phyloP scores from a whole-genome alignment of 2,797 vertebrate species.

The Spondyliosoma cantharus region DNA sequence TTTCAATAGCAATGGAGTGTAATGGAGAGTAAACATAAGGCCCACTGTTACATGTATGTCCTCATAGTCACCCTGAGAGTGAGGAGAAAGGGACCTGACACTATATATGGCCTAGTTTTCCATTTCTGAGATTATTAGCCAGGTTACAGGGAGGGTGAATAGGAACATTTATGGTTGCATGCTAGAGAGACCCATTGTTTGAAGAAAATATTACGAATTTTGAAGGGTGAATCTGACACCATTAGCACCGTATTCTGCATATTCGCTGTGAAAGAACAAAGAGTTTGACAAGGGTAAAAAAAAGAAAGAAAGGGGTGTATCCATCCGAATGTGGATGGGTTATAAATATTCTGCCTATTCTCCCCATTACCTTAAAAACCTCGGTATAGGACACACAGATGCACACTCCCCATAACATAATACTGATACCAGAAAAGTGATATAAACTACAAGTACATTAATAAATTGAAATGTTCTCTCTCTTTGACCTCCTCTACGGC shows the following conservation, averaged over 20 bases:
- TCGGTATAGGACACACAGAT: neutral
- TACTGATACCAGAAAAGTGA: neutral
- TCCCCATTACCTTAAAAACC: neutral
- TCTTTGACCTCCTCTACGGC: slow-evolving; percentile 51
- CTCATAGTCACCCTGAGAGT: neutral
- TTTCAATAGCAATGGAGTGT: slow-evolving; percentile 8
- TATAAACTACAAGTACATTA: no score
- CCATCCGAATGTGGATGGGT: neutral
- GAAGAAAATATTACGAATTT: no score
- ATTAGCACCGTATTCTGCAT: no score
- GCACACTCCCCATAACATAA: neutral
- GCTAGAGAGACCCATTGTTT: no score
- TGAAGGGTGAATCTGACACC: no score
- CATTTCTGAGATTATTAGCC: neutral
- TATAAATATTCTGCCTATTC: neutral
- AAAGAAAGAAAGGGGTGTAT: neutral
- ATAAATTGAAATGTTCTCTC: neutral
- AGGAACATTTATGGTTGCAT: neutral
- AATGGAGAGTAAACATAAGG: slow-evolving; percentile 13
- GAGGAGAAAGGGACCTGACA: neutral
- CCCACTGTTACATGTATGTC: slow-evolving; percentile 15
- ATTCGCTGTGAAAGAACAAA: no score
- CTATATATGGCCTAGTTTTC: neutral
- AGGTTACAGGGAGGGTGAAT: neutral
- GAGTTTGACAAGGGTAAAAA: no score